A percentile compares a stretch with the other conserved stretches of the same genome.
These are phyloP conservation scores for Alauda arvensis DNA, from an alignment of 2,797 vertebrate genomes.

Conservation along the genomic window DNA sequence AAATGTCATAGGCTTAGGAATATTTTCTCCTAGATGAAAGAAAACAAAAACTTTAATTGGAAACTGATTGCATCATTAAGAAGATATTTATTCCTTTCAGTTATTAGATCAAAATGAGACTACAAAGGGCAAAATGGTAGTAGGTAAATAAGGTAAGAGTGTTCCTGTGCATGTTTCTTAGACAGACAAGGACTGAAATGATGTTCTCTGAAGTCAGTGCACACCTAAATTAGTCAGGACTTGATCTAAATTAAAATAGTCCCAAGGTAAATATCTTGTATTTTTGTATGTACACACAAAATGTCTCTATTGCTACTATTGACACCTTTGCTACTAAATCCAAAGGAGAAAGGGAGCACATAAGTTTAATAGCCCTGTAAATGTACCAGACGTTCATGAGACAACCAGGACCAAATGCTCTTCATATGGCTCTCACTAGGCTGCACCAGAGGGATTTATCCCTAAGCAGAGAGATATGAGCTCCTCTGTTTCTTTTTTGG, in stretches of 20 bases:
- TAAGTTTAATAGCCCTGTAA: not conserved
- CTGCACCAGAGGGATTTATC: not conserved
- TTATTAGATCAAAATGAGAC: not conserved
- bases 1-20: not conserved
- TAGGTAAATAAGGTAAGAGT: not conserved
- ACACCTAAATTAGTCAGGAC: not conserved
- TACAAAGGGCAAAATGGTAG: not conserved
- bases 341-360: accelerated
- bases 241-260: not conserved
- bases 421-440: not conserved
- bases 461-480: not conserved
- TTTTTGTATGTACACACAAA: not conserved
- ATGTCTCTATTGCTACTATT: not conserved
- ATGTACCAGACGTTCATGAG: not conserved
- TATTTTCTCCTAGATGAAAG: not conserved
- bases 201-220: accelerated
- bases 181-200: too few species aligned
- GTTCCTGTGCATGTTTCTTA: not conserved
- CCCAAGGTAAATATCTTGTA: not conserved
- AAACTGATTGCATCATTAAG: not conserved
- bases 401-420: accelerated
- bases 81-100: not conserved
- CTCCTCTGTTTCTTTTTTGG: not conserved
- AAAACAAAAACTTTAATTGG: not conserved
- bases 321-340: not conserved